These are phyloP conservation scores for Brachionus koreanus DNA, from an alignment of 1,140 invertebrate genomes.

Conservation along the genomic window DNA sequence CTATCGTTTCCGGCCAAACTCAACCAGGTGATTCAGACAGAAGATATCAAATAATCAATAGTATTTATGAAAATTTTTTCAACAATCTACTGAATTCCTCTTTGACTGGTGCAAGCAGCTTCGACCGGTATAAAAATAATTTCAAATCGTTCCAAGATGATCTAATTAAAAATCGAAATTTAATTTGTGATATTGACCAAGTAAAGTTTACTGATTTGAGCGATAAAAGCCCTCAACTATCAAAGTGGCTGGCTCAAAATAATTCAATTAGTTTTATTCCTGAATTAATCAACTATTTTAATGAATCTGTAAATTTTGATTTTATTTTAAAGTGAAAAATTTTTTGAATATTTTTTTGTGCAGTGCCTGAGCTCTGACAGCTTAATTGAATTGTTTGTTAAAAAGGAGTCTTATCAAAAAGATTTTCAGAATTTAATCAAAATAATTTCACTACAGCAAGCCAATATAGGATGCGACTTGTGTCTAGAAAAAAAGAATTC, in stretches of 20 bases:
- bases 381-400: neutral
- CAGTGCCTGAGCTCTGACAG: neutral
- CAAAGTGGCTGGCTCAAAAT: neutral
- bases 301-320: neutral
- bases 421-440: conserved; percentile 6
- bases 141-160: conserved; percentile 1
- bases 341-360: neutral
- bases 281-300: neutral
- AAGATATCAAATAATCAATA: neutral
- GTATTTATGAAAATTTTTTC: neutral
- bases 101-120: neutral
- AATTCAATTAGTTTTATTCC: neutral
- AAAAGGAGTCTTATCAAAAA: neutral
- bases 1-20: neutral
- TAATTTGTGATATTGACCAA: neutral
- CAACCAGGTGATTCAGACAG: neutral
- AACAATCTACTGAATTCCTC: neutral
- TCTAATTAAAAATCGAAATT: neutral
- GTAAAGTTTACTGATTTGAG: neutral
- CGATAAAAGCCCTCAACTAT: neutral
- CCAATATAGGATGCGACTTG: neutral
- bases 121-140: conserved; percentile 6
- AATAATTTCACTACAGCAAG: neutral
- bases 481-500: neutral
- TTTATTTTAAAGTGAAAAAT: neutral